A percentile compares a stretch with the other conserved stretches of the same genome.
These are phyloP conservation scores for Hyperoplus lanceolatus DNA, from an alignment of 2,797 vertebrate species.

Conservation along the genomic window DNA sequence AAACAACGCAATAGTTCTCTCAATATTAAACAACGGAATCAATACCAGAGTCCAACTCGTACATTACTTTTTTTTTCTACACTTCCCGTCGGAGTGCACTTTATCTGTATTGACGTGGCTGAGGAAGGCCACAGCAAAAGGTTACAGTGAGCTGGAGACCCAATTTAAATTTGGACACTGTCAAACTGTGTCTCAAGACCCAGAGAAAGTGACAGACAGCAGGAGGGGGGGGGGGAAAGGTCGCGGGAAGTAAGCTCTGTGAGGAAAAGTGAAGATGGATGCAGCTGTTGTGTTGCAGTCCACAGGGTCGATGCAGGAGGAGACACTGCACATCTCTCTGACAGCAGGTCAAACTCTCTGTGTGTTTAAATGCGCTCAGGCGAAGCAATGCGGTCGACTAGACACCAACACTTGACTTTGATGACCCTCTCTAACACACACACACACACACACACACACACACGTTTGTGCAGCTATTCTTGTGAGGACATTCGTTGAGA, in stretches of 20 bases:
- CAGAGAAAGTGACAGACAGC: conserved; percentile 20
- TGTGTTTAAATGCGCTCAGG: conserved; percentile 30
- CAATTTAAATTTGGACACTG: conserved; percentile 21
- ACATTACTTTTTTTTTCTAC: neutral
- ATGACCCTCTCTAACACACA: conserved; percentile 9
- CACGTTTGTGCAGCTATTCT: too few relatives aligned
- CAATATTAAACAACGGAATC: neutral
- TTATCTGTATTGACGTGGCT: neutral
- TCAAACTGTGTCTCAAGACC: conserved; percentile 22
- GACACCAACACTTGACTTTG: conserved; percentile 61
- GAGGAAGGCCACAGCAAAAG: neutral
- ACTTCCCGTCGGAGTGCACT: neutral
- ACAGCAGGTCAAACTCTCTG: conserved; percentile 54
- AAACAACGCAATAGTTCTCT: neutral
- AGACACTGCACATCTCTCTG: conserved; percentile 47
- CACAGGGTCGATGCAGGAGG: conserved; percentile 50
- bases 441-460: neutral
- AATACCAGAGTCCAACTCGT: neutral
- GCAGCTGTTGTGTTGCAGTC: conserved; percentile 52
- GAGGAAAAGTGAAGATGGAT: conserved; percentile 33
- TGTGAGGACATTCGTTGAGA: too few relatives aligned
- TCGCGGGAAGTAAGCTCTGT: neutral
- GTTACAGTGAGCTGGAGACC: conserved; percentile 4
- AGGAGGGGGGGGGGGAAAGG: conserved; percentile 9
- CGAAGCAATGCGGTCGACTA: conserved; percentile 37